Conservation (phyloP, 2,113 vertebrate species). For the Recurvirostra avosetta region DNA sequence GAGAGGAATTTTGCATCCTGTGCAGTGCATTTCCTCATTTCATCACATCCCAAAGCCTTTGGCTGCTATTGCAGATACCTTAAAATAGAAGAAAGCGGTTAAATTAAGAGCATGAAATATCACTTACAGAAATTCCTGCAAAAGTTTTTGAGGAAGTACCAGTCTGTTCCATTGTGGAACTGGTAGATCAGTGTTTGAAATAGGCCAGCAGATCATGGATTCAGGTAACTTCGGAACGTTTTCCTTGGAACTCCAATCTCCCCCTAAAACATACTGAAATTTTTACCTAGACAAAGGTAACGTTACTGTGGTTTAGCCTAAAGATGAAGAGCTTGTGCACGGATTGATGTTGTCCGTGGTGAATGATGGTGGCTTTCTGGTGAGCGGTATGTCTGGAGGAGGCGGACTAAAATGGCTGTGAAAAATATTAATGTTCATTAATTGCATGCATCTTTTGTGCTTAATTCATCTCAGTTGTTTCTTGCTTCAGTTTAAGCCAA, state of each 20-base stretch:
- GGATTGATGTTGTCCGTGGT: no score
- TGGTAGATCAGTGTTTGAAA: background rate
- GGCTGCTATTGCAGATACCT: background rate
- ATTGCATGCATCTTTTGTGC: no score
- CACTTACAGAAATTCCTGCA: background rate
- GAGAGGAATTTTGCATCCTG: background rate
- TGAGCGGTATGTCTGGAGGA: no score
- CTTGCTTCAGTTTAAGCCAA: no score
- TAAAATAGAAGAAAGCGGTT: background rate
- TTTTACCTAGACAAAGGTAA: background rate
- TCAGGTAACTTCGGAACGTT: background rate
- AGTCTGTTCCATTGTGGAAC: fast-evolving
- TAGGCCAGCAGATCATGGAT: background rate
- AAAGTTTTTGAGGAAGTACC: background rate
- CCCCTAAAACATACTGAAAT: background rate
- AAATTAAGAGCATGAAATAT: background rate
- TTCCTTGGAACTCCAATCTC: background rate
- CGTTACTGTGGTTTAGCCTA: no score
- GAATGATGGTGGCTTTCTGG: no score
- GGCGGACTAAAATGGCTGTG: no score
- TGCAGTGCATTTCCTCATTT: background rate
- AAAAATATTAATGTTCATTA: no score
- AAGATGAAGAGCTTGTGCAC: no score
- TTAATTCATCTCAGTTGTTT: no score
- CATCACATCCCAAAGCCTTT: background rate